Percentiles rank a stretch among this genome's conserved stretches.
Evolutionary conservation across 1,140 invertebrate genomes (phyloP).

Genomic region (Temnothorax longispinosus): DNA sequence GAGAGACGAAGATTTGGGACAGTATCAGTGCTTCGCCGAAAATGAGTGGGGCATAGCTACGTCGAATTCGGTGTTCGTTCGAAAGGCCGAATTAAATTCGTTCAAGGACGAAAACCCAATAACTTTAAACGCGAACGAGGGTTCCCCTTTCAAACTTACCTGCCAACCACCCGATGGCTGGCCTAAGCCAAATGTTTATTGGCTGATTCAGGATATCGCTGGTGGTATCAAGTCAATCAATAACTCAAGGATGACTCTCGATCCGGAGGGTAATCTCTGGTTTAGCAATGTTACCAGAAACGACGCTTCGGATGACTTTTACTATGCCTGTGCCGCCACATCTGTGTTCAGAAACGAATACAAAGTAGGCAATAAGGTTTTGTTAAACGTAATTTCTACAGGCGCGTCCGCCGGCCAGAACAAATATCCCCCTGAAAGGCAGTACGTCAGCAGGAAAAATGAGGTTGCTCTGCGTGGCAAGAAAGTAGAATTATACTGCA

Average conservation of each 20-base stretch:
- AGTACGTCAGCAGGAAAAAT: constrained; percentile 95
- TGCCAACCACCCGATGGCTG: constrained; percentile 97
- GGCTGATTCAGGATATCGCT: constrained; percentile 93
- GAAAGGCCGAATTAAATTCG: constrained; percentile 97
- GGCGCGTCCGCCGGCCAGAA: constrained; percentile 92
- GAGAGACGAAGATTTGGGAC: constrained; percentile 96
- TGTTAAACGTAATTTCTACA: constrained; percentile 91
- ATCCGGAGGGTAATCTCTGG: constrained; percentile 97
- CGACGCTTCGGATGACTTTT: constrained; percentile 93
- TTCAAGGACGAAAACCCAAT: constrained; percentile 92
- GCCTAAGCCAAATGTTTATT: constrained; percentile 97
- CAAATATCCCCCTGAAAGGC: constrained; percentile 90
- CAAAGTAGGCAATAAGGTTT: constrained; percentile 94
- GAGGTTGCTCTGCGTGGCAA: constrained; percentile 94
- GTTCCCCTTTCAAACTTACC: constrained; percentile 93
- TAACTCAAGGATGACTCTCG: constrained; percentile 96
- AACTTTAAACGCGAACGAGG: constrained; percentile 91
- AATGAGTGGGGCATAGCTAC: constrained; percentile 98
- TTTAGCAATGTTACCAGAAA: constrained; percentile 96
- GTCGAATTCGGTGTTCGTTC: constrained; percentile 97
- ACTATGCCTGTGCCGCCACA: constrained; percentile 95
- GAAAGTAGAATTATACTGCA: constrained; percentile 94
- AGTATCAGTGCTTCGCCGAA: constrained; percentile 98
- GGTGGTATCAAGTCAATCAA: constrained; percentile 95
- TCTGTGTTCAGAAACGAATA: constrained; percentile 95